These are phyloP conservation scores for Artemia franciscana DNA, from an alignment of 1,140 invertebrate genomes.

Conservation along the genomic window DNA sequence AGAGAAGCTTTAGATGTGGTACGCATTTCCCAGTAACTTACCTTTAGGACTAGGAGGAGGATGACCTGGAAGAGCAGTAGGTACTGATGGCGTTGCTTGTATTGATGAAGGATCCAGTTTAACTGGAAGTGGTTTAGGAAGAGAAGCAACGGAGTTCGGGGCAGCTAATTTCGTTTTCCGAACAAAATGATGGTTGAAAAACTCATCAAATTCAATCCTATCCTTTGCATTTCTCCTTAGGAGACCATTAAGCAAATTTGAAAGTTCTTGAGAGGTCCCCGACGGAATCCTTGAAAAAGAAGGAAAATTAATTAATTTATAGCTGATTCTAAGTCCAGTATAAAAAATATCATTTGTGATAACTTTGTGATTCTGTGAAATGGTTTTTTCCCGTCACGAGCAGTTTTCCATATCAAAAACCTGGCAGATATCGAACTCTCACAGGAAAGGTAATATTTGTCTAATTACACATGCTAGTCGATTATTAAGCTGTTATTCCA, in stretches of 20 bases:
- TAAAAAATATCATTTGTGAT: no score
- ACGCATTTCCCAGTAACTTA: no score
- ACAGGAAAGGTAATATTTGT: no score
- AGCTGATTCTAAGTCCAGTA: no score
- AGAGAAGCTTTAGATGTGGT: no score
- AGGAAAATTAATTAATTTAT: no score
- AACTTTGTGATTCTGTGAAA: no score
- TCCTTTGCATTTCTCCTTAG: constrained; percentile 79
- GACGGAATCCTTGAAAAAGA: constrained; percentile 64
- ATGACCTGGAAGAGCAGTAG: not conserved
- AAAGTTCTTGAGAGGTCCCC: constrained; percentile 68
- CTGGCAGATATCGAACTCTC: no score
- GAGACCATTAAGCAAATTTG: constrained; percentile 58
- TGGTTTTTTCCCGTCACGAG: no score
- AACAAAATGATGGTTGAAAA: constrained; percentile 78
- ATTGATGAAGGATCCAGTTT: not conserved
- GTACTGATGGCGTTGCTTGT: constrained; percentile 12
- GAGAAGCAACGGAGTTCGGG: constrained; percentile 11
- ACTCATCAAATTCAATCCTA: constrained; percentile 81
- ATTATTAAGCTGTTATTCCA: no score
- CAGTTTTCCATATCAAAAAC: no score
- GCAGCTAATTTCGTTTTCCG: constrained; percentile 30
- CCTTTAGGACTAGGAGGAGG: not conserved
- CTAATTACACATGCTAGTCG: no score
- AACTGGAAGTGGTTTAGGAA: not conserved